Evolutionary conservation across 30 jellyfish, hydroid and myxozoan species (phyloP), one percentile per base, ranked within the genome.

Genomic region (Aurelia aurita): DNA sequence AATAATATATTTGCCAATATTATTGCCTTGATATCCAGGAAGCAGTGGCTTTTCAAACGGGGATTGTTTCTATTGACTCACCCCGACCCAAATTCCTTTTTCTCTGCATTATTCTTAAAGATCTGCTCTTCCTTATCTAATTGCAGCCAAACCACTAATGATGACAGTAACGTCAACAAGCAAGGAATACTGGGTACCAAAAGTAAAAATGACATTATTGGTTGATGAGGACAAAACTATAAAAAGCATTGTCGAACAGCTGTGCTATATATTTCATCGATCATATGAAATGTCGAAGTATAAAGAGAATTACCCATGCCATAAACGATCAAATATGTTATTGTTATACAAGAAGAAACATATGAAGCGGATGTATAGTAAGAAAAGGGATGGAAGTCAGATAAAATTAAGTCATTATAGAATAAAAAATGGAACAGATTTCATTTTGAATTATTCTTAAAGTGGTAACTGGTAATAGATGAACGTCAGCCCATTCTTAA

Each of bases 101-200:
- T n/a, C n/a, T n/a, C n/a, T n/a, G n/a, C n/a, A n/a, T 31, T 31
- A 3, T 31, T 5, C 5, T 5, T 31, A 5, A 31, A 31, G 47
- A 35, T 35, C 13, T 35, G 11, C 6, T 13, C 9, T 6, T 39
- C 9, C 9, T 39, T 39, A 9, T 39, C 9, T 39, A 14, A 5
- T 39, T 39, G 9, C 7, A 39, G 51, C 51, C 51, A 39, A 39
- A 39, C 51, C 51, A 39, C 51, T 39, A 16, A 69, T 80, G 19
- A 70, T 90, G 15, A 51, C 51, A 72, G 97, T 90, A 35, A 82
- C 95, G 44, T 90, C 97, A 3, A 79, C 95, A 29, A 84, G 97
- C 53, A 90, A 90, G 57, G 97, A 84, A 47, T 90, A 90, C 79
- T 90, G 97, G 97, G 97, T 90, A 9, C 97, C 97, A 29, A 70